These are phyloP conservation scores for Biston betularia DNA, from an alignment of 2,888 invertebrate species.

Conservation along the genomic window DNA sequence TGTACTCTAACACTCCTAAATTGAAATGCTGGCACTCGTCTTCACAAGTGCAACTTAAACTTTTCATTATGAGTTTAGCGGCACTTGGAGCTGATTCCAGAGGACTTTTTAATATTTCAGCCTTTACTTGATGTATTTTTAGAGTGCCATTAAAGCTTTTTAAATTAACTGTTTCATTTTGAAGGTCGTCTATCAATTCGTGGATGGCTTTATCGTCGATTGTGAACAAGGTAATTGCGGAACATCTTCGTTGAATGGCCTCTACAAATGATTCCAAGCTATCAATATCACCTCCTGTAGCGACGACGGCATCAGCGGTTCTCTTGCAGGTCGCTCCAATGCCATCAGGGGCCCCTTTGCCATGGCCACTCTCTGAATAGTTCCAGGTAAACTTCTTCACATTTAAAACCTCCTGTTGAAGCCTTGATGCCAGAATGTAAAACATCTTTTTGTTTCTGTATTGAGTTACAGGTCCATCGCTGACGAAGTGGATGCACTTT, in stretches of 20 bases:
- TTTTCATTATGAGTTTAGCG: no score
- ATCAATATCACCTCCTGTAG: background rate
- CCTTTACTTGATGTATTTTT: no score
- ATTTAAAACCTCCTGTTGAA: background rate
- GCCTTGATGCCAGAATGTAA: no score
- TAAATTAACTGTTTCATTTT: background rate
- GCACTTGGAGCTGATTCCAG: no score
- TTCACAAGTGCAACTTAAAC: no score
- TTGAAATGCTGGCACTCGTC: no score
- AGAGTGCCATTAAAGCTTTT: no score
- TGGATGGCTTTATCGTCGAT: slow-evolving; percentile 5
- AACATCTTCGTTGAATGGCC: background rate
- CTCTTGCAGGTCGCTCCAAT: background rate
- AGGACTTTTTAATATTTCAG: no score
- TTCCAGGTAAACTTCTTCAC: background rate
- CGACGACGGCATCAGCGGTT: background rate
- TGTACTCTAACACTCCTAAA: no score
- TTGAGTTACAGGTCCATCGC: no score
- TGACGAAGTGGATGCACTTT: background rate
- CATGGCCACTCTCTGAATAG: background rate
- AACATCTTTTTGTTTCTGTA: no score
- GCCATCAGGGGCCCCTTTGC: background rate
- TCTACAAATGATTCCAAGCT: background rate
- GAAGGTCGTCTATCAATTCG: background rate
- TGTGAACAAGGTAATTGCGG: slow-evolving; percentile 5